Base-by-base conservation (phyloP, 2,113 vertebrate species). In the Dinomys branickii region DNA sequence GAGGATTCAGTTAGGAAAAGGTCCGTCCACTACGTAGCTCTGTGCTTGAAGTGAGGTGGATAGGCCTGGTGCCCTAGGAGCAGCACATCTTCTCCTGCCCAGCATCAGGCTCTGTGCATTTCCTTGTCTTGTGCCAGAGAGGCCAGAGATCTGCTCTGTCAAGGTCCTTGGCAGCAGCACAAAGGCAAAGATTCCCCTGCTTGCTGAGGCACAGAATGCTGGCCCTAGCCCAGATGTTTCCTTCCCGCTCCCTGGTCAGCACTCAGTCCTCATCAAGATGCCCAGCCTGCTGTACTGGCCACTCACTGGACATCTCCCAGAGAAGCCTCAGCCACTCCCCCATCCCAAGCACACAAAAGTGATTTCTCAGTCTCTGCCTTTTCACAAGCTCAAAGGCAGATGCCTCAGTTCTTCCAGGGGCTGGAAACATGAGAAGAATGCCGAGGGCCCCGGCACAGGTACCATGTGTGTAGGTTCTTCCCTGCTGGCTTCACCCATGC, bases 311-410 rank as follows among this genome's bases (percentile, higher is more conserved):
- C 94, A 89, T 94, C 98, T 98, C 97, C 97, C 95, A 84, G 95
- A 96, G 97, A 85, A 96, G 97, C 97, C 96, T 96, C 95, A 73
- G 97, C 97, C 94, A 97, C 88, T 94, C 98, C 95, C 75, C 26
- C 78, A 78, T 3, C 85, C 95, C 96, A 89, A 80, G 73, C 52
- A 97, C 94, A 97, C 97, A 97, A 96, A 87, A 98, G 97, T 85
- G 89, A 97, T 97, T 98, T 97, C 98, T 98, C 98, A 98, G 97
- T 94, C 95, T 95, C 96, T 97, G 97, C 97, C 92, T 97, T 97
- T 97, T 98, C 98, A 91, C 98, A 98, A 97, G 95, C 98, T 98
- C 97, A 94, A 97, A 98, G 98, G 98, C 98, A 98, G 98, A 98
- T 97, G 97, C 97, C 97, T 98, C 98, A 97, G 97, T 98, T 98